Conservation (phyloP, 2,113 vertebrate genomes). For the Phoenicopterus ruber region DNA sequence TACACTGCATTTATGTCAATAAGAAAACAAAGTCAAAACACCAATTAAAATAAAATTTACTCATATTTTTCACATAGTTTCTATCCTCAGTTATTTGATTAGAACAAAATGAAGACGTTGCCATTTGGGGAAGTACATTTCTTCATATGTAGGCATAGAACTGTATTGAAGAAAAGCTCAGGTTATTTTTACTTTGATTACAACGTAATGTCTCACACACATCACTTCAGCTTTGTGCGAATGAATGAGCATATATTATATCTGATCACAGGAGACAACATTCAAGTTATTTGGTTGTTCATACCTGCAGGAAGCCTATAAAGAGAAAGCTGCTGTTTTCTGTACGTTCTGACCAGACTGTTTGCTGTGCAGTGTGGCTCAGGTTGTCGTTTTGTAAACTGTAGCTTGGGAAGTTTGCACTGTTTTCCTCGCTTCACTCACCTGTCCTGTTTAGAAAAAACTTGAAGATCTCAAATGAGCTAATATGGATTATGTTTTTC, state of each 20-base stretch:
- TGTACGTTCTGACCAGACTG: not conserved
- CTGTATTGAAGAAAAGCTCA: not conserved
- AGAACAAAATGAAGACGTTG: not conserved
- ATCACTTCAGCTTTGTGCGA: not conserved
- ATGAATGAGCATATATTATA: not conserved
- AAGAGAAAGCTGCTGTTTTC: not conserved
- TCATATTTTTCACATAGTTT: not conserved
- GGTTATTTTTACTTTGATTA: not conserved
- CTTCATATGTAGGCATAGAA: not conserved
- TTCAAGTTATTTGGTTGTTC: not conserved
- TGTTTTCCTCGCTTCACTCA: not conserved
- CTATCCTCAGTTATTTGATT: not conserved
- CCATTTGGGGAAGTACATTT: not conserved
- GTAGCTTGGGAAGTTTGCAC: not conserved
- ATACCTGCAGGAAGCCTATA: not conserved
- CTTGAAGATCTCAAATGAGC: not conserved
- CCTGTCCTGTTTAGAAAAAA: not conserved
- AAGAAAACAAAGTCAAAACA: not conserved
- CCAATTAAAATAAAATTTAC: not conserved
- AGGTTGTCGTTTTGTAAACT: not conserved
- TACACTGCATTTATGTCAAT: not conserved
- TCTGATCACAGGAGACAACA: not conserved
- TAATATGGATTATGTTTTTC: not conserved
- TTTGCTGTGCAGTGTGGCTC: not conserved
- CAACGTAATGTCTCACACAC: not conserved